Evolutionary conservation across 2,113 vertebrate genomes (phyloP).

Genomic region (Bubo blakistoni): DNA sequence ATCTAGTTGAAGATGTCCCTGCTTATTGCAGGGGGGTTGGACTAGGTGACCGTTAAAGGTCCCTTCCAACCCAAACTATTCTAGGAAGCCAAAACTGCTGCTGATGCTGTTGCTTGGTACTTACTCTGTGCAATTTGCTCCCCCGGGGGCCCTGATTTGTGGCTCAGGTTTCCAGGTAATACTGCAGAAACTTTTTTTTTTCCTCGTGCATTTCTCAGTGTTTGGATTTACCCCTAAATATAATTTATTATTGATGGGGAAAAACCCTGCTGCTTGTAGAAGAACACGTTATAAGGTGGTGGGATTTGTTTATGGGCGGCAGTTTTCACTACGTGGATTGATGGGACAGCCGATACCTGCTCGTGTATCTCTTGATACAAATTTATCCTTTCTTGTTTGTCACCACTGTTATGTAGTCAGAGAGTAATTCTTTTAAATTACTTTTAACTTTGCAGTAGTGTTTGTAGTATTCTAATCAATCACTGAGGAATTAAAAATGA

Average conservation of each 20-base stretch:
- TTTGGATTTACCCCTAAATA: not conserved
- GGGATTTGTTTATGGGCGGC: not conserved
- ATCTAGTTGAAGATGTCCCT: too few relatives aligned
- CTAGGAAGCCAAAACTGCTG: not conserved
- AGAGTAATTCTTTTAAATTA: not conserved
- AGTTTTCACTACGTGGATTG: not conserved
- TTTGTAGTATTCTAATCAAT: not conserved
- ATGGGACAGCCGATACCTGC: not conserved
- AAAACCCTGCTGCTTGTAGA: not conserved
- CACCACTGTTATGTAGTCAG: not conserved
- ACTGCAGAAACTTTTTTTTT: not conserved
- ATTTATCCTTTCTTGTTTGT: not conserved
- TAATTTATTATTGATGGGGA: not conserved
- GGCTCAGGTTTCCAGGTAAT: too few relatives aligned
- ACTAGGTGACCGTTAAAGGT: not conserved
- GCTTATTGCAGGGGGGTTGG: too few relatives aligned
- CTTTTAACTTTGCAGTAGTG: not conserved
- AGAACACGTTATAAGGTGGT: not conserved
- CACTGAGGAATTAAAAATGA: not conserved
- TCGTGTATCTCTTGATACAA: not conserved
- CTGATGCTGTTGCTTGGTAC: not conserved
- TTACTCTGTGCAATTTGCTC: not conserved
- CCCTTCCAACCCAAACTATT: not conserved
- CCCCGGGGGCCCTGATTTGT: not conserved
- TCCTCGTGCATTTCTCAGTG: rapidly evolving